Percentiles rank a stretch among this genome's conserved stretches.
Conservation (phyloP, 2,888 invertebrate genomes). For the Hedychridium roseum region DNA sequence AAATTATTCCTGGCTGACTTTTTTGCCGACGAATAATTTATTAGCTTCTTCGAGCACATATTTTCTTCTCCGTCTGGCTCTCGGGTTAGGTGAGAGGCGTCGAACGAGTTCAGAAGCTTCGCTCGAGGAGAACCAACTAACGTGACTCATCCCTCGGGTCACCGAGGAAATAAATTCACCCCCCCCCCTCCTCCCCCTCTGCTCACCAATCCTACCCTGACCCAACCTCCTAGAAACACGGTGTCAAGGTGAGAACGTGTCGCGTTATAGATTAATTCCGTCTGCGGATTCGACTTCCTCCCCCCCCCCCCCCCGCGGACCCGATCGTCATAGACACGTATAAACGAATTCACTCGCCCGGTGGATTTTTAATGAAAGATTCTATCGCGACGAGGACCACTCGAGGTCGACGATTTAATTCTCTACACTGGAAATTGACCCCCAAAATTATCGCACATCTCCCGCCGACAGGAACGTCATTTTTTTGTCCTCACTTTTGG, state of each 20-base stretch:
- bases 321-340: background rate
- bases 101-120: slow-evolving; percentile 3
- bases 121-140: background rate
- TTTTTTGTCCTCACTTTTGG: too few species aligned
- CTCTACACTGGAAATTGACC: too few species aligned
- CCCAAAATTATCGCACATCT: too few species aligned
- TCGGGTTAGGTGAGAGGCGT: background rate
- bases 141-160: slow-evolving; percentile 26
- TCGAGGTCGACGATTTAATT: too few species aligned
- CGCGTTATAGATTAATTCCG: slow-evolving; percentile 6
- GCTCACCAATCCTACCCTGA: too few species aligned
- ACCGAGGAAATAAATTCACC: slow-evolving; percentile 29
- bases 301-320: background rate
- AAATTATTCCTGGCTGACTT: too few species aligned
- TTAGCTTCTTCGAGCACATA: too few species aligned
- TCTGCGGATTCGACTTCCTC: background rate
- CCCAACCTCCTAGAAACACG: slow-evolving; percentile 11
- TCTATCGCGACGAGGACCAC: too few species aligned
- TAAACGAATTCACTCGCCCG: background rate
- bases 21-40: too few species aligned
- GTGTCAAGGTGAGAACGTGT: slow-evolving; percentile 8
- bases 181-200: too few species aligned
- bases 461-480: too few species aligned
- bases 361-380: too few species aligned
- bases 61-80: background rate